These are phyloP conservation scores for Drosophila asahinai DNA, from an alignment of 1,140 invertebrate species.

Conservation along the genomic window DNA sequence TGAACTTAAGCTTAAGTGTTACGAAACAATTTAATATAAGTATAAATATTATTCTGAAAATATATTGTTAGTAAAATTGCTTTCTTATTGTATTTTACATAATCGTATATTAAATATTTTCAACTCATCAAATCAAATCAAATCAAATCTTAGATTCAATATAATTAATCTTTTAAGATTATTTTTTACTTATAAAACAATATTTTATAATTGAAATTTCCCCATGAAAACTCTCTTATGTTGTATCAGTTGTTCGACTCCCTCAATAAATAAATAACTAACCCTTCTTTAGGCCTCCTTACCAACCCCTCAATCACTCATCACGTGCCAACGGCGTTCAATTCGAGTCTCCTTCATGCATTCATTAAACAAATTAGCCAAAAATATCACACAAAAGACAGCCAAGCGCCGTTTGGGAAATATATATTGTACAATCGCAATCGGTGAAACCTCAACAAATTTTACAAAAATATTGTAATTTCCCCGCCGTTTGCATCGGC, in stretches of 20 bases:
- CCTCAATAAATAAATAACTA: conserved; percentile 27
- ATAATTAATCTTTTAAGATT: not conserved
- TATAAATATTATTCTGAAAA: not conserved
- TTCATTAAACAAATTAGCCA: conserved; percentile 70
- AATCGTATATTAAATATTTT: too few relatives aligned
- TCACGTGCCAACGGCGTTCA: conserved; percentile 45
- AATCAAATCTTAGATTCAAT: not conserved
- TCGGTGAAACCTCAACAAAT: conserved; percentile 52
- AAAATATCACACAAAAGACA: conserved; percentile 40
- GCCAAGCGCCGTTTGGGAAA: conserved; percentile 12
- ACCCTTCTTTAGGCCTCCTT: conserved; percentile 14
- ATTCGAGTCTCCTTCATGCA: conserved; percentile 39
- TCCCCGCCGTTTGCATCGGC: not conserved
- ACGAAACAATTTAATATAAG: too few relatives aligned
- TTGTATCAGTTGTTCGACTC: not conserved
- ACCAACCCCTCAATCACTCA: conserved; percentile 32
- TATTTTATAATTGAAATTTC: not conserved
- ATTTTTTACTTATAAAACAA: not conserved
- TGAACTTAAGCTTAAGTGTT: too few relatives aligned
- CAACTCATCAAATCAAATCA: too few relatives aligned
- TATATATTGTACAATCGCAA: conserved; percentile 21
- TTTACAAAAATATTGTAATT: conserved; percentile 28
- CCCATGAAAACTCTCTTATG: not conserved
- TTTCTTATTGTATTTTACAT: not conserved
- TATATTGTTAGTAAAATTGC: not conserved